Percentiles rank a stretch among this genome's conserved stretches.
These are phyloP conservation scores for Mesorhabditis belari DNA, from an alignment of 2,888 invertebrate species.

Conservation along the genomic window DNA sequence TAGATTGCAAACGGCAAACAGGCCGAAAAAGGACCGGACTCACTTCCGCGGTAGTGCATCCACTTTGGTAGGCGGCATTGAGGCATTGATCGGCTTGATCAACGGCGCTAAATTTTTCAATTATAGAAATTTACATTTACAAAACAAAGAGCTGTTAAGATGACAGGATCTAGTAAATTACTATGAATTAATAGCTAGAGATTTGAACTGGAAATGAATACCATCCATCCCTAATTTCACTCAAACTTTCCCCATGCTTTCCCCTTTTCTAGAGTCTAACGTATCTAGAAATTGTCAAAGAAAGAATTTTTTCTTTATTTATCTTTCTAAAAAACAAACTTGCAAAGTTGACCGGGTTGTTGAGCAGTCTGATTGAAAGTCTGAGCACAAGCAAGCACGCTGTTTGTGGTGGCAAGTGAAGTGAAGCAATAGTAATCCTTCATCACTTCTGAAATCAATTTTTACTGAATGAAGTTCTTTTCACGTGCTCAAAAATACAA, in stretches of 20 bases:
- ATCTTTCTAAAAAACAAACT: constrained; percentile 9
- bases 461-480: background rate
- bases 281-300: no score
- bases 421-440: constrained; percentile 19
- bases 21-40: no score
- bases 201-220: no score
- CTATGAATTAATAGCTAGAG: no score
- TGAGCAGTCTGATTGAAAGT: constrained; percentile 20
- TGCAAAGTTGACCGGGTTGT: constrained; percentile 22
- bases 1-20: no score
- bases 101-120: constrained; percentile 16
- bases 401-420: constrained; percentile 11
- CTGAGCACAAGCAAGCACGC: constrained; percentile 15
- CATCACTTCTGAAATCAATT: constrained; percentile 21
- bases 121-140: background rate
- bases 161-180: no score
- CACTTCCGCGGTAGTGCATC: constrained; percentile 15
- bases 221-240: background rate
- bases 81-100: constrained; percentile 19
- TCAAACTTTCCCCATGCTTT: background rate
- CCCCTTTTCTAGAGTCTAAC: background rate
- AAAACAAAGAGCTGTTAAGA: background rate
- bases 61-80: constrained; percentile 18
- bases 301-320: background rate
- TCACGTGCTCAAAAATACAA: background rate